A percentile compares a stretch with the other conserved stretches of the same genome.
These are phyloP conservation scores for Xiphophorus birchmanni DNA, from an alignment of 2,797 vertebrate species.

Conservation along the genomic window DNA sequence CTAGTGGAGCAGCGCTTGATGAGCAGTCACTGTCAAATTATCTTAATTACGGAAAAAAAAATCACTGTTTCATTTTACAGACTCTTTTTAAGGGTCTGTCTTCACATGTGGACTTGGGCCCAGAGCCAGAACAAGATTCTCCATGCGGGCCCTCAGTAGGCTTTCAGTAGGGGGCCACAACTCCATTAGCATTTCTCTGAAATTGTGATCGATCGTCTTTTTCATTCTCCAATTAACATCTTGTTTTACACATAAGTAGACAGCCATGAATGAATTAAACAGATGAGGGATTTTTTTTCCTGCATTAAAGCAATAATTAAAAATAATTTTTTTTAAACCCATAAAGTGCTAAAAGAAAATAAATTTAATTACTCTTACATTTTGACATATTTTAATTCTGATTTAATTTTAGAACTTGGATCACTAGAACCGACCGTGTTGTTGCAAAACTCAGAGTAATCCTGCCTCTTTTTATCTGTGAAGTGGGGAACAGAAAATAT, in stretches of 20 bases:
- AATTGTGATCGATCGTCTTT: not conserved
- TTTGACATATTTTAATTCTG: not conserved
- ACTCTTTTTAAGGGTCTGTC: not conserved
- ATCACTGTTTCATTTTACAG: not conserved
- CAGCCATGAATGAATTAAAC: not conserved
- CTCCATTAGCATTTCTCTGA: not conserved
- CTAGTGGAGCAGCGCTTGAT: not conserved
- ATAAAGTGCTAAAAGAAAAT: not conserved
- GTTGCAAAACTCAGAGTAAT: not conserved
- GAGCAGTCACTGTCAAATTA: not conserved
- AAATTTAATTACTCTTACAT: not conserved
- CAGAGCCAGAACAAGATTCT: not conserved
- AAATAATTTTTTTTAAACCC: not conserved
- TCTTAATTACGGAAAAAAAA: not conserved
- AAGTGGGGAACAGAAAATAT: not conserved
- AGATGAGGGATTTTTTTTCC: not conserved
- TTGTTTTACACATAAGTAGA: not conserved
- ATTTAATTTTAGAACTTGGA: not conserved
- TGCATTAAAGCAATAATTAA: not conserved
- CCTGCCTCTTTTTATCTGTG: not conserved
- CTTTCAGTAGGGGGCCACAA: not conserved
- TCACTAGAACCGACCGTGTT: not conserved
- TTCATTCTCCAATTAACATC: not conserved
- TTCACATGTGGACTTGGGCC: not conserved
- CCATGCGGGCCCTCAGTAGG: not conserved